phyloP scores from a whole-genome alignment of 1,140 invertebrate genomes.

The Pseudobourletiella spinata region DNA sequence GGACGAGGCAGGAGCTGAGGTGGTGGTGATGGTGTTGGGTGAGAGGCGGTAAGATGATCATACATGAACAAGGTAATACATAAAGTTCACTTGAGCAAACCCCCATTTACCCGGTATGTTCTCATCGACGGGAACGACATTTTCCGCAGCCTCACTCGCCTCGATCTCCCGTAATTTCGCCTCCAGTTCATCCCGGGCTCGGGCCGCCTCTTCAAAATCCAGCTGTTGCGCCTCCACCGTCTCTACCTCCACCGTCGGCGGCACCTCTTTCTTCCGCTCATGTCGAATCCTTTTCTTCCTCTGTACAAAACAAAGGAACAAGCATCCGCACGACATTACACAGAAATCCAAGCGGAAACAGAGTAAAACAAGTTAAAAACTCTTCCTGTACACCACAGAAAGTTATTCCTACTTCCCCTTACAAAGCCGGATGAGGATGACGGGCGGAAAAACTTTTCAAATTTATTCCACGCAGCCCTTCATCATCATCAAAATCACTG shows the following conservation, averaged over 20 bases:
- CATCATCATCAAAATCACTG: too few species aligned
- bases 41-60: too few species aligned
- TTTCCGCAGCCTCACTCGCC: slow-evolving; percentile 21
- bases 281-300: slow-evolving; percentile 17
- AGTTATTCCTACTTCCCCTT: background rate
- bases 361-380: background rate
- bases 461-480: too few species aligned
- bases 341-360: background rate
- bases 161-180: slow-evolving; percentile 3
- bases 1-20: too few species aligned
- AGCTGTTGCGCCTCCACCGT: slow-evolving; percentile 18
- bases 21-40: too few species aligned
- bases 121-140: slow-evolving; percentile 15
- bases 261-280: slow-evolving; percentile 15
- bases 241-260: slow-evolving; percentile 21
- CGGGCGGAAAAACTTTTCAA: too few species aligned
- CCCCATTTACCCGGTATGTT: slow-evolving; percentile 9
- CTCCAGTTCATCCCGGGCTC: slow-evolving; percentile 18
- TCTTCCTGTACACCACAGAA: background rate
- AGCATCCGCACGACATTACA: background rate
- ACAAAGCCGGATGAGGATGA: background rate
- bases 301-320: slow-evolving; percentile 1
- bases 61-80: too few species aligned
- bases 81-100: too few species aligned
- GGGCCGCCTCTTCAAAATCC: slow-evolving; percentile 17